Percentiles rank a stretch among this genome's conserved stretches.
Evolutionary conservation across 2,113 vertebrate genomes (phyloP).

Genomic region (Bufo gargarizans): DNA sequence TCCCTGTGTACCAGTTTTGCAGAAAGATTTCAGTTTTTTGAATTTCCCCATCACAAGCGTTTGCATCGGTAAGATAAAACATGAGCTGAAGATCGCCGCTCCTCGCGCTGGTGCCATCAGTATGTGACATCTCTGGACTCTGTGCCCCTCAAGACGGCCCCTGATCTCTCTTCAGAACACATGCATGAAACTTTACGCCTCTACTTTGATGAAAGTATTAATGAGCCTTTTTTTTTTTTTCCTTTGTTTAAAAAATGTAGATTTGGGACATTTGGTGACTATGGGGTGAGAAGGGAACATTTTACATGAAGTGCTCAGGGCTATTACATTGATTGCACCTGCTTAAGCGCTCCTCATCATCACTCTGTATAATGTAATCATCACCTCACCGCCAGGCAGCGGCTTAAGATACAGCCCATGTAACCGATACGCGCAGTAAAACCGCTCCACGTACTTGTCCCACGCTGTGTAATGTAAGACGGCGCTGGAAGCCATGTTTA

Average conservation of each 20-base stretch:
- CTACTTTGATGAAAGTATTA: neutral
- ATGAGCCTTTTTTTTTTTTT: neutral
- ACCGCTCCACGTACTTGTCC: neutral
- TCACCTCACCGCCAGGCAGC: neutral
- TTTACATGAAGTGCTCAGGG: neutral
- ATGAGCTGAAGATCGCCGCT: neutral
- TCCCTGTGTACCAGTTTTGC: no score
- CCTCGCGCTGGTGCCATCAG: neutral
- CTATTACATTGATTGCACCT: neutral
- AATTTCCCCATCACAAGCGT: no score
- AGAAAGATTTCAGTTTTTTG: no score
- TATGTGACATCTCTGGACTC: no score
- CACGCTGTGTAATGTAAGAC: neutral
- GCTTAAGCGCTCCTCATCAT: neutral
- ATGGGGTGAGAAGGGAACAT: neutral
- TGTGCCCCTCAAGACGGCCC: no score
- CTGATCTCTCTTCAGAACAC: neutral
- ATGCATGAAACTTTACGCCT: neutral
- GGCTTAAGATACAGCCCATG: neutral
- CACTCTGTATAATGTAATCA: conserved; percentile 15
- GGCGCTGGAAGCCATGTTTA: neutral
- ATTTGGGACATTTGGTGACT: neutral
- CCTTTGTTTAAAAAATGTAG: neutral
- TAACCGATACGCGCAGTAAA: neutral
- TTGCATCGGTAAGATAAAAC: no score